Base-by-base conservation (phyloP, 2,113 vertebrate genomes). In the Helogale parvula region DNA sequence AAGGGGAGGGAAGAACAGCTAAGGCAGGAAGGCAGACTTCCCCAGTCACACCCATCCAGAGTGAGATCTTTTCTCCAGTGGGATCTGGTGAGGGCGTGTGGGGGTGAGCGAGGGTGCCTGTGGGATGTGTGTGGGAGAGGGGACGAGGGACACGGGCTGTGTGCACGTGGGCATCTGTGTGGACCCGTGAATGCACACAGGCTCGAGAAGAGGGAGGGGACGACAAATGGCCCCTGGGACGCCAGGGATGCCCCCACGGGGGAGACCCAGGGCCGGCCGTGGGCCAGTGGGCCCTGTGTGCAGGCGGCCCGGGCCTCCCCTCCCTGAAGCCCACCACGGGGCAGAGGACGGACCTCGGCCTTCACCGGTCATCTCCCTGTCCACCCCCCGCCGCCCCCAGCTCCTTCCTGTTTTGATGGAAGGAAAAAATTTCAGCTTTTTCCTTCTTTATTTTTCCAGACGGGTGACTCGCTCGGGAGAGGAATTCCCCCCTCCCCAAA, bases 381-480 rank as follows among this genome's bases (percentile, higher is more conserved):
- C 97, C 98, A 89, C 88, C 98, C 54, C 31, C 38, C 74, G 71
- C 90, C 94, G 65, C 88, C 85, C 96, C 91, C 52, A 88, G 92
- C 97, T 98, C 96, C 98, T 99, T 99, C 99, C 99, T 99, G 99
- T 99, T 99, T 99, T 99, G 98, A 99, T 99, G 98, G 98, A 98
- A 99, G 98, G 98, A 98, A 99, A 98, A 98, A 97, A 98, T 98
- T 98, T 98, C 98, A 98, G 98, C 98, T 98, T 98, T 99, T 99
- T 98, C 98, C 98, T 99, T 98, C 98, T 99, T 99, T 99, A 99
- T 99, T 99, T 99, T 99, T 99, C 99, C 98, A 98, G 98, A 99
- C 98, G 97, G 96, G 97, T 98, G 98, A 99, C 98, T 98, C 98
- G 98, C 97, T 98, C 72, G 97, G 98, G 19, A 99, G 98, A 99